These are phyloP conservation scores for Herpailurus yagouaroundi DNA, from an alignment of 2,113 vertebrate species.

Conservation along the genomic window DNA sequence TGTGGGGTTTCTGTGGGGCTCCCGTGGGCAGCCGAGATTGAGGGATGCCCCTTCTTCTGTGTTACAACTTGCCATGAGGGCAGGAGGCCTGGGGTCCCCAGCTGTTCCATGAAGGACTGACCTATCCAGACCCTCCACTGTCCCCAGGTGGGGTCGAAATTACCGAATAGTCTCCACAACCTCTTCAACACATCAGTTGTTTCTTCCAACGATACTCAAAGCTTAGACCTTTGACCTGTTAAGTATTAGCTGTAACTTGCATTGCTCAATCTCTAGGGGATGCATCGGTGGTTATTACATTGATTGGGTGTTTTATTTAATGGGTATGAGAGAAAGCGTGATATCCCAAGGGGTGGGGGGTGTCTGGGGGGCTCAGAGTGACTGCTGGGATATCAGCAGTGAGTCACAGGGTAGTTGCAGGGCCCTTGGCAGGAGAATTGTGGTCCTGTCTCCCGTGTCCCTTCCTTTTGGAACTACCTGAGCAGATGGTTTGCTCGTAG, in stretches of 20 bases:
- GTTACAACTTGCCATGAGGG: not conserved
- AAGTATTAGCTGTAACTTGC: not conserved
- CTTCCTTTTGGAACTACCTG: not conserved
- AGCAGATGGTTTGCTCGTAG: not conserved
- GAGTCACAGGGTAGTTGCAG: not conserved
- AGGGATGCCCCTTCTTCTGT: not conserved
- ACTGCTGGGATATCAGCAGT: fast-evolving
- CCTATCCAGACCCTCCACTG: not conserved
- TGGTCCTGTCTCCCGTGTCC: not conserved
- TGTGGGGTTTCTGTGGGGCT: not conserved
- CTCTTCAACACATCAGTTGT: not conserved
- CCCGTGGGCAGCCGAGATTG: not conserved
- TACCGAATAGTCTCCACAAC: not conserved
- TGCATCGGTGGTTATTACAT: not conserved
- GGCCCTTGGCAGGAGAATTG: no score
- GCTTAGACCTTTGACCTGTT: not conserved
- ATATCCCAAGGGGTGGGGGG: not conserved
- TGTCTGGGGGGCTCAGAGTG: not conserved
- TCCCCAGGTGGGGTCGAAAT: not conserved
- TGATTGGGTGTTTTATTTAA: not conserved
- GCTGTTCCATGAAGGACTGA: fast-evolving
- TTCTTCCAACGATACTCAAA: not conserved
- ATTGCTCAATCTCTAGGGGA: not conserved
- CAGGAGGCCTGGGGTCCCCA: not conserved
- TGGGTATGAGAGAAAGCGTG: not conserved